phyloP scores from a whole-genome alignment of 2,888 invertebrate species.

The Meiosimyza platycephala region DNA sequence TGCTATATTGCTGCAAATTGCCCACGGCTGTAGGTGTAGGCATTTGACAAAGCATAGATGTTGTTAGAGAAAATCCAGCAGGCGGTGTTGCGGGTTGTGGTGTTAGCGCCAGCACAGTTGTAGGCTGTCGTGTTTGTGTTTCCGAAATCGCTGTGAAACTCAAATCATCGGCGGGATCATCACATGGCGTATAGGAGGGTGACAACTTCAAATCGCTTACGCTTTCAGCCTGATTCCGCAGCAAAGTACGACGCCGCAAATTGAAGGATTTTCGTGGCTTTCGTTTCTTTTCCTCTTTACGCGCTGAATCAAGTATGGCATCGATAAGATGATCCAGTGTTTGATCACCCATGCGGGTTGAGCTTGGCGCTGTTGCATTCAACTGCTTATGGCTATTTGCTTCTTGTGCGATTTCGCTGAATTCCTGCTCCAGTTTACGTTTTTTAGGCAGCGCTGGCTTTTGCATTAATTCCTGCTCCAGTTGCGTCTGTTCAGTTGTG shows the following conservation, averaged over 20 bases:
- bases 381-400: constrained; percentile 39
- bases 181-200: constrained; percentile 56
- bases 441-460: constrained; percentile 47
- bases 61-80: constrained; percentile 35
- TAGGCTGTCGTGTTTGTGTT: constrained; percentile 35
- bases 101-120: constrained; percentile 39
- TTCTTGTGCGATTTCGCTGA: constrained; percentile 50
- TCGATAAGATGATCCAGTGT: constrained; percentile 65
- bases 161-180: constrained; percentile 66
- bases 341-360: constrained; percentile 63
- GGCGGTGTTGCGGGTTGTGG: constrained; percentile 51
- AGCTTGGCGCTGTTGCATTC: constrained; percentile 52
- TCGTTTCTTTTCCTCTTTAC: constrained; percentile 59
- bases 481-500: constrained; percentile 40
- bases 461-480: constrained; percentile 11
- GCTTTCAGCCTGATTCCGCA: constrained; percentile 53
- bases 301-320: constrained; percentile 65
- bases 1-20: background rate
- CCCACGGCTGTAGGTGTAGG: constrained; percentile 48
- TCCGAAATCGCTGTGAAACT: constrained; percentile 50
- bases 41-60: constrained; percentile 45
- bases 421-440: constrained; percentile 59
- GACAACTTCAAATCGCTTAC: constrained; percentile 36
- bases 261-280: constrained; percentile 60
- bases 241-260: constrained; percentile 58